phyloP scores from a whole-genome alignment of 2,888 invertebrate species.

The Nesidiocoris tenuis region DNA sequence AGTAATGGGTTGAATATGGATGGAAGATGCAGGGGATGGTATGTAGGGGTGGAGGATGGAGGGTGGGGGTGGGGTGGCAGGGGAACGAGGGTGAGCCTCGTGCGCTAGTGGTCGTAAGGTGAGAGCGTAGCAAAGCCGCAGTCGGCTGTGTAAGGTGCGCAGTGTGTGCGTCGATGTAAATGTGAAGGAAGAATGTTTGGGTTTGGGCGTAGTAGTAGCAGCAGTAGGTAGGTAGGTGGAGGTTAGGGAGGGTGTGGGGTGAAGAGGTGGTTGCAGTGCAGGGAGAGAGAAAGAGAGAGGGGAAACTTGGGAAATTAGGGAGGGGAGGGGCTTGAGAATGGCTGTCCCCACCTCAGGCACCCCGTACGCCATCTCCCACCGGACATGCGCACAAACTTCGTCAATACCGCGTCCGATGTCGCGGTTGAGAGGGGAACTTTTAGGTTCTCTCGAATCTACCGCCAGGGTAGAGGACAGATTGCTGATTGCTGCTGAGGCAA shows the following conservation, averaged over 20 bases:
- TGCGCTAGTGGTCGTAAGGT: too few relatives aligned
- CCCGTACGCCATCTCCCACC: slow-evolving; percentile 2
- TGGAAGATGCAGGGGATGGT: neutral
- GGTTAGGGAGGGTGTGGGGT: neutral
- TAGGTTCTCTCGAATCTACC: neutral
- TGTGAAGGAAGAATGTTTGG: neutral
- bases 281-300: too few relatives aligned
- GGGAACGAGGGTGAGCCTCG: too few relatives aligned
- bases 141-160: too few relatives aligned
- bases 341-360: slow-evolving; percentile 13
- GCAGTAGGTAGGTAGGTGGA: neutral
- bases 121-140: too few relatives aligned
- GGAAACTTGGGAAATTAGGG: too few relatives aligned
- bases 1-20: neutral
- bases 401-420: slow-evolving; percentile 19
- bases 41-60: neutral
- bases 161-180: neutral
- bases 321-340: slow-evolving; percentile 26
- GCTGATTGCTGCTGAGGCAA: too few relatives aligned
- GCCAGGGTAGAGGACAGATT: too few relatives aligned
- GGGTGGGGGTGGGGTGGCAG: neutral
- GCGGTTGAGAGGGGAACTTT: neutral
- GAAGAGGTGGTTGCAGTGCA: neutral
- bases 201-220: neutral
- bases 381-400: slow-evolving; percentile 34